Evolutionary conservation across 1,140 invertebrate species (phyloP).

Genomic region (Aphaenogaster ashmeadi): DNA sequence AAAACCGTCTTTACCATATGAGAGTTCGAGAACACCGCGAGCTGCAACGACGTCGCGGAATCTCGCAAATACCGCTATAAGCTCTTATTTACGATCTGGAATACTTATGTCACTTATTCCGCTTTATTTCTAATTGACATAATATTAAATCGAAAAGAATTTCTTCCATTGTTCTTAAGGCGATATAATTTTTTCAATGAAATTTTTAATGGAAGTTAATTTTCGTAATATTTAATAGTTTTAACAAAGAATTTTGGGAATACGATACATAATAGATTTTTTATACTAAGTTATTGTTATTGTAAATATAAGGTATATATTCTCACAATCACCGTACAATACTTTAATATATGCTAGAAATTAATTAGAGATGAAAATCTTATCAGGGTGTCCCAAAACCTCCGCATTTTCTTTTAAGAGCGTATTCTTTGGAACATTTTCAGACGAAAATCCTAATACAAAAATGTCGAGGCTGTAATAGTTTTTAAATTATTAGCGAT

Average conservation of each 20-base stretch:
- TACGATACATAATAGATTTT: not conserved
- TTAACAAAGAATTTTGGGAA: not conserved
- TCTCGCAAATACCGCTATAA: slow-evolving; percentile 37
- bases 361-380: not conserved
- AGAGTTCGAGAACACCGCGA: slow-evolving; percentile 29
- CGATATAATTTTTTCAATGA: not conserved
- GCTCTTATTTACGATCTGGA: slow-evolving; percentile 22
- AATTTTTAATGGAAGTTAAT: not conserved
- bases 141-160: not conserved
- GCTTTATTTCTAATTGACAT: not conserved
- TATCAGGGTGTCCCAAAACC: not conserved
- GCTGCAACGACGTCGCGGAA: not conserved
- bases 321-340: not conserved
- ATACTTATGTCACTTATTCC: not conserved
- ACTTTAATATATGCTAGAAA: slow-evolving; percentile 1
- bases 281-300: not conserved
- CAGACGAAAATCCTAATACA: no score
- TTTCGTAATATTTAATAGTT: not conserved
- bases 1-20: slow-evolving; percentile 64
- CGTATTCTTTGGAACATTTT: no score
- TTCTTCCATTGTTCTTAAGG: not conserved
- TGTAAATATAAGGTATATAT: not conserved
- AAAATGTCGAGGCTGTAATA: no score
- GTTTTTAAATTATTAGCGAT: no score
- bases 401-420: no score